Evolutionary conservation across 2,888 invertebrate species (phyloP).

Genomic region (Elgonia sp.): DNA sequence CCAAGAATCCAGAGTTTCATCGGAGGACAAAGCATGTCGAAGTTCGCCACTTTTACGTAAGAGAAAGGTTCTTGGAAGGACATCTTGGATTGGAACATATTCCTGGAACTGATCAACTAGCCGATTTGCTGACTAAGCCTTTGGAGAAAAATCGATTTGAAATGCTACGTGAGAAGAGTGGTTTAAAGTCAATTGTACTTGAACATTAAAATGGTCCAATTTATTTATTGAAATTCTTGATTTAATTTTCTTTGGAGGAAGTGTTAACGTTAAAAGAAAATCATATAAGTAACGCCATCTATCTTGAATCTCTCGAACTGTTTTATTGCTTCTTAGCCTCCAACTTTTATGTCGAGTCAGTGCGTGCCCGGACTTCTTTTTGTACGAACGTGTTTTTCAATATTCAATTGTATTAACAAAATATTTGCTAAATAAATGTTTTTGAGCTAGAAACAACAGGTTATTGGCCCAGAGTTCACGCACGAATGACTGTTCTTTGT

Average conservation of each 20-base stretch:
- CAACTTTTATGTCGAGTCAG: background rate
- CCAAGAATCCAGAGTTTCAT: constrained; percentile 38
- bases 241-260: constrained; percentile 16
- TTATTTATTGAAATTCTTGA: background rate
- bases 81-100: constrained; percentile 77
- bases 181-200: background rate
- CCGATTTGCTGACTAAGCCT: constrained; percentile 80
- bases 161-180: constrained; percentile 33
- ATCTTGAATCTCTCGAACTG: background rate
- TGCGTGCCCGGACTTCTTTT: background rate
- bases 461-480: too few relatives aligned
- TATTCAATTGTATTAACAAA: background rate
- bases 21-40: background rate
- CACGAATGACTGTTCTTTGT: too few relatives aligned
- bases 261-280: constrained; percentile 6
- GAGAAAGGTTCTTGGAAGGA: constrained; percentile 70
- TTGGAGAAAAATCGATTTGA: constrained; percentile 25
- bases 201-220: background rate
- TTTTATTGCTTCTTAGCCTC: background rate
- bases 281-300: background rate
- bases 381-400: background rate
- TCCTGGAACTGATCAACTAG: constrained; percentile 76
- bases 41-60: background rate
- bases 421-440: background rate
- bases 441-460: too few relatives aligned